Conservation (phyloP, 2,888 invertebrate species). For the Euzophera pinguis region DNA sequence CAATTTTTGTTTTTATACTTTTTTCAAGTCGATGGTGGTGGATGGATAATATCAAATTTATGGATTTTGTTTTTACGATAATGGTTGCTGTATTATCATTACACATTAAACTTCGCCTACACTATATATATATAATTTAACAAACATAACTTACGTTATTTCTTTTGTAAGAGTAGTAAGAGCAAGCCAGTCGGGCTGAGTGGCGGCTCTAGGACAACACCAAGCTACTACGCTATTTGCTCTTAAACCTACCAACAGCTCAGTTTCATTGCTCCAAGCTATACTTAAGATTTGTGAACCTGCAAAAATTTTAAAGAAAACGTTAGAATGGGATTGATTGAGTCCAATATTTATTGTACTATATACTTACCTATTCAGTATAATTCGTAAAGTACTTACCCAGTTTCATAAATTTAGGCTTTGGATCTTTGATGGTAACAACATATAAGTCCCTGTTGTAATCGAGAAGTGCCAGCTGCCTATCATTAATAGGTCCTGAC, state of each 20-base stretch:
- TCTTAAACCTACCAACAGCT: slow-evolving; percentile 64
- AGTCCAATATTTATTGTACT: no score
- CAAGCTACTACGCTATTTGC: slow-evolving; percentile 67
- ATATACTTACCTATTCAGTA: background rate
- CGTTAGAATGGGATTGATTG: background rate
- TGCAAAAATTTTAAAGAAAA: background rate
- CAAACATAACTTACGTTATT: slow-evolving; percentile 48
- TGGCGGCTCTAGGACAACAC: slow-evolving; percentile 66
- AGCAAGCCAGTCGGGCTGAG: slow-evolving; percentile 63
- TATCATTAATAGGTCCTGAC: slow-evolving; percentile 87
- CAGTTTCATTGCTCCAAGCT: slow-evolving; percentile 69
- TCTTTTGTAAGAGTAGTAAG: slow-evolving; percentile 68
- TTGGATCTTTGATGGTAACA: slow-evolving; percentile 83
- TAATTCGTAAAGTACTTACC: slow-evolving; percentile 75
- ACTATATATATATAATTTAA: no score
- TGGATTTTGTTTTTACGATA: no score
- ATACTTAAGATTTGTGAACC: slow-evolving; percentile 65
- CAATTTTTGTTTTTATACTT: no score
- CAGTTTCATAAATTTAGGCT: slow-evolving; percentile 85
- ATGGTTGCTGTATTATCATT: no score
- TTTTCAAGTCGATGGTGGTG: no score
- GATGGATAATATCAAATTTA: no score
- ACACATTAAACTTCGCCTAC: no score
- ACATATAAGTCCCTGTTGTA: slow-evolving; percentile 93
- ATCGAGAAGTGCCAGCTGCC: slow-evolving; percentile 93